phyloP scores from a whole-genome alignment of 2,113 vertebrate species.

The Sciurus niger region DNA sequence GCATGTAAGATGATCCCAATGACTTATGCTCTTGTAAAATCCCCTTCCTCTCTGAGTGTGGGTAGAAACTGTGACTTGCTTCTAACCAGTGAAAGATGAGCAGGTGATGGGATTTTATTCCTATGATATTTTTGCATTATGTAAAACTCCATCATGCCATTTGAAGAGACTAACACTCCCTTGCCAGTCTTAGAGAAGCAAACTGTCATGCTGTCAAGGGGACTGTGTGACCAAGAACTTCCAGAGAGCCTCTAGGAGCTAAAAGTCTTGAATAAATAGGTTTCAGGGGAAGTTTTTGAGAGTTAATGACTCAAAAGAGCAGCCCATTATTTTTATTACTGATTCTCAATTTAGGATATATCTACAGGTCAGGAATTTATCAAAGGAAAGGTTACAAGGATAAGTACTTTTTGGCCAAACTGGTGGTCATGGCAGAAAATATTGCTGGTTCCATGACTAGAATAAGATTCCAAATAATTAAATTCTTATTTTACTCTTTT shows the following conservation, averaged over 20 bases:
- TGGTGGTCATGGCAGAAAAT: not conserved
- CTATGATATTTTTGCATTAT: not conserved
- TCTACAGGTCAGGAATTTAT: not conserved
- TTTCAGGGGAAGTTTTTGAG: not conserved
- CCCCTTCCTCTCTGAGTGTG: not conserved
- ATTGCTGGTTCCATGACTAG: not conserved
- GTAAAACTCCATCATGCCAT: not conserved
- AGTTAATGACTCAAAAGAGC: slow-evolving; percentile 20
- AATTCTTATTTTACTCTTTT: slow-evolving; percentile 19
- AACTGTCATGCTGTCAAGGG: not conserved
- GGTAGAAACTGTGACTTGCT: not conserved
- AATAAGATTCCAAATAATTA: slow-evolving; percentile 18
- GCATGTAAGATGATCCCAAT: not conserved
- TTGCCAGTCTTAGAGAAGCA: not conserved
- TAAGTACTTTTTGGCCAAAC: not conserved
- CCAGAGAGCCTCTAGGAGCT: not conserved
- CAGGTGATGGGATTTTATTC: not conserved
- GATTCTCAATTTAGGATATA: not conserved
- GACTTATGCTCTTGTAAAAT: not conserved
- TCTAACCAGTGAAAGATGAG: not conserved
- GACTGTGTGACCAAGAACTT: not conserved
- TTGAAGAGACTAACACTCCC: not conserved
- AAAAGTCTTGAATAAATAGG: not conserved
- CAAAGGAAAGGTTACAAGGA: not conserved
- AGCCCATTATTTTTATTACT: not conserved